phyloP scores from a whole-genome alignment of 2,113 vertebrate genomes.

The Dasypus novemcinctus region DNA sequence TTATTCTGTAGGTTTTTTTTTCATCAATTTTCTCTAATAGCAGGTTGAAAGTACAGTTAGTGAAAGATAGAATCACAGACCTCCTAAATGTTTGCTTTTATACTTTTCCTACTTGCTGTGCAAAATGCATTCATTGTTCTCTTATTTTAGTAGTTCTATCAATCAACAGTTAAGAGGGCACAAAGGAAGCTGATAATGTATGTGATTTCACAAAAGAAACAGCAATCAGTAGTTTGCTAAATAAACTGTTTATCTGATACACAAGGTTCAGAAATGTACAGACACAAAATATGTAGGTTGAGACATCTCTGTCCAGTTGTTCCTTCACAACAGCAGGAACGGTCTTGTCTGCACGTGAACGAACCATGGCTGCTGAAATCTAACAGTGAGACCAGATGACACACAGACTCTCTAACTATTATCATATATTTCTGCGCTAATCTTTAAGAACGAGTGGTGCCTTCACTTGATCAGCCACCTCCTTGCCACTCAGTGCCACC shows the following conservation, averaged over 20 bases:
- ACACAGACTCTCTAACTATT: fast-evolving
- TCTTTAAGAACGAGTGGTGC: constrained; percentile 92
- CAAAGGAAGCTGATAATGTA: fast-evolving
- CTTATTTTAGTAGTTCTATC: fast-evolving
- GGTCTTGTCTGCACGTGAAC: fast-evolving
- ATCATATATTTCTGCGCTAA: constrained; percentile 67
- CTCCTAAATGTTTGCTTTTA: neutral
- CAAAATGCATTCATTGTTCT: neutral
- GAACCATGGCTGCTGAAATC: fast-evolving
- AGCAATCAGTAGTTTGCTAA: neutral
- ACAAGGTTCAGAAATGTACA: neutral
- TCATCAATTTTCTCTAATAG: neutral
- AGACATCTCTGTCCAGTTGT: fast-evolving
- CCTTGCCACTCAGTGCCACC: too few species aligned
- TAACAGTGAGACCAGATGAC: neutral
- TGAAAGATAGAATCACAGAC: neutral
- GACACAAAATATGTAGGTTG: neutral
- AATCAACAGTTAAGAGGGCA: neutral
- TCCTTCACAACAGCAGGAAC: fast-evolving
- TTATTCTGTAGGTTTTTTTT: neutral
- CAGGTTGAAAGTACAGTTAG: neutral
- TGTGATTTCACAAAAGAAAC: neutral
- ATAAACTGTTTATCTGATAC: constrained; percentile 9
- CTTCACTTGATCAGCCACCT: too few species aligned
- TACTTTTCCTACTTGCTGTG: too few species aligned